phyloP scores from a whole-genome alignment of 1,140 invertebrate species.

The Drosophila pachea region DNA sequence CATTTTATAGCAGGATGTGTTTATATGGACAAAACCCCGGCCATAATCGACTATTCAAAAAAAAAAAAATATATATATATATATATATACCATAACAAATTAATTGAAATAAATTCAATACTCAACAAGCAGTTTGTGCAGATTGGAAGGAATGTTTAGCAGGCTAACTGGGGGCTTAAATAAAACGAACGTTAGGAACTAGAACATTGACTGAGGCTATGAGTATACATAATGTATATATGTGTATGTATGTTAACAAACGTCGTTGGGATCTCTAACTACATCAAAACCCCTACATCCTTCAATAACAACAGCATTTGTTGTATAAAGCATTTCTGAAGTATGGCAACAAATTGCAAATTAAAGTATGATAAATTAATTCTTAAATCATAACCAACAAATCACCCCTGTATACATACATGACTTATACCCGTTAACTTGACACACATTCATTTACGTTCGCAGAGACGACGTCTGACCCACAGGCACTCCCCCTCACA shows the following conservation, averaged over 20 bases:
- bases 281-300: slow-evolving; percentile 3
- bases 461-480: neutral
- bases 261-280: slow-evolving; percentile 29
- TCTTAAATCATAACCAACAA: slow-evolving; percentile 14
- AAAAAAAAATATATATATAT: no score
- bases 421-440: neutral
- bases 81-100: neutral
- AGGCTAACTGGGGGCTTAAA: neutral
- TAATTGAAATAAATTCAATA: slow-evolving; percentile 1
- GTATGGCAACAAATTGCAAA: slow-evolving; percentile 36
- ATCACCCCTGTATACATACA: neutral
- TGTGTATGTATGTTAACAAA: slow-evolving; percentile 2
- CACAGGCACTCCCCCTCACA: neutral
- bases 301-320: slow-evolving; percentile 11
- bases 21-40: no score
- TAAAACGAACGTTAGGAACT: neutral
- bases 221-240: neutral
- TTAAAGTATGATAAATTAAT: slow-evolving; percentile 24
- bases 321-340: slow-evolving; percentile 4
- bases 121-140: neutral
- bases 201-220: neutral
- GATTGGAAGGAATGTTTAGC: neutral
- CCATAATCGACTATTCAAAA: no score
- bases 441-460: neutral
- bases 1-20: no score